Base-by-base conservation (phyloP, 2,113 vertebrate genomes). In the Chauna torquata region DNA sequence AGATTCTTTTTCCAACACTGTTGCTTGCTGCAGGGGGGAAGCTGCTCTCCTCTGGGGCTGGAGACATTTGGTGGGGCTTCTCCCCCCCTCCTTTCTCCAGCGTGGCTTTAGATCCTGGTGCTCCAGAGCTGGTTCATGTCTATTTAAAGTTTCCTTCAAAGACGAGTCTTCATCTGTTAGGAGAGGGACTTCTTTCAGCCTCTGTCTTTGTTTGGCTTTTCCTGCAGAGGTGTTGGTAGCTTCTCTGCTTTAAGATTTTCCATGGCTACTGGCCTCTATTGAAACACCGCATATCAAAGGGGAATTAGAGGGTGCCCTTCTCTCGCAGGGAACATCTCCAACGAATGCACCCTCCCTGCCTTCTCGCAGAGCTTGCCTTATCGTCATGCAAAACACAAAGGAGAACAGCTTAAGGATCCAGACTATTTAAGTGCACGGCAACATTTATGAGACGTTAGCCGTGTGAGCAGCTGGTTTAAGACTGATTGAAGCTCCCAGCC, bases 141-240 rank as follows among this genome's bases (percentile, higher is more conserved):
- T 95, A 86, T 94, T 94, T 91, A 86, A 97, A 95, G 88, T 94
- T 96, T 82, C 92, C 95, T 96, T 97, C 97, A 97, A 98, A 98
- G 95, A 61, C 0, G 36, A 96, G 94, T 91, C 91, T 94, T 93
- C 85, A 86, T 76, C 79, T 55, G 79, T 54, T 78, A 83, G 30
- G 49, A 92, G 55, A 90, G 86, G 40, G 82, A 71, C 96, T 80
- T 71, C 87, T 91, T 93, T 81, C 91, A 69, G 85, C 45, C 87
- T 59, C 59, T 94, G 59, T 27, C 91, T 95, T 90, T 94, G 79
- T 94, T 91, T 72, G 64, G 52, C 72, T 83, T 66, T 66, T 91
- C 86, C 69, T 59, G 91, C 82, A 95, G 83, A 96, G 95, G 87
- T 86, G 90, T n/a, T 16, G 30, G 90, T 14, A 78, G 80, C 91